Percentiles rank a stretch among this genome's conserved stretches.
These are phyloP conservation scores for Whitmania pigra DNA, from an alignment of 1,140 invertebrate genomes.

Conservation along the genomic window DNA sequence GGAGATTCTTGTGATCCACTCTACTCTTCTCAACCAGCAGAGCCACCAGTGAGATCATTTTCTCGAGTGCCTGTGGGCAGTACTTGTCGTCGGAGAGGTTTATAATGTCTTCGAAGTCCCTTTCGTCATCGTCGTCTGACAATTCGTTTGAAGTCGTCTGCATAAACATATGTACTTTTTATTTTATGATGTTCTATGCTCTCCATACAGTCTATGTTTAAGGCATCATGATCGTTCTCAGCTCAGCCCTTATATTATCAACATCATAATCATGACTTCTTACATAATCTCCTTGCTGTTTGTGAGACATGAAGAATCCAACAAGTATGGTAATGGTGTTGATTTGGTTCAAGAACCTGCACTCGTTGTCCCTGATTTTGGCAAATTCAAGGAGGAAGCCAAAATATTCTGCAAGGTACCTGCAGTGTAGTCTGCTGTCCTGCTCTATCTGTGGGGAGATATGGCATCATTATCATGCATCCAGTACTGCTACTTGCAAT, in stretches of 20 bases:
- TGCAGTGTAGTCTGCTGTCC: constrained; percentile 51
- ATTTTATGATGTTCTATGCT: too few species aligned
- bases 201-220: too few species aligned
- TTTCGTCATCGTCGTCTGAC: constrained; percentile 62
- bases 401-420: constrained; percentile 79
- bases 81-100: constrained; percentile 58
- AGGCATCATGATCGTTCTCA: too few species aligned
- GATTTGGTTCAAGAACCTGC: constrained; percentile 67
- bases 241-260: neutral
- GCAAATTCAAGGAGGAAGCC: constrained; percentile 79
- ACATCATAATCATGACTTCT: constrained; percentile 25
- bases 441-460: constrained; percentile 59
- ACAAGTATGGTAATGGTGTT: constrained; percentile 77
- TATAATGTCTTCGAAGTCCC: constrained; percentile 42
- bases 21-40: constrained; percentile 73
- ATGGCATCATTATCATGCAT: neutral
- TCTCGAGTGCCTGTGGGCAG: constrained; percentile 76
- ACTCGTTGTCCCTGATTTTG: constrained; percentile 84
- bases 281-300: constrained; percentile 37
- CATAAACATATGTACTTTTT: neutral
- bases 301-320: constrained; percentile 63
- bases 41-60: constrained; percentile 82
- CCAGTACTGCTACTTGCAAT: too few species aligned
- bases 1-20: constrained; percentile 56
- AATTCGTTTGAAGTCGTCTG: constrained; percentile 34